Evolutionary conservation across 2,888 invertebrate species (phyloP).

Genomic region (Lottia gigantea): DNA sequence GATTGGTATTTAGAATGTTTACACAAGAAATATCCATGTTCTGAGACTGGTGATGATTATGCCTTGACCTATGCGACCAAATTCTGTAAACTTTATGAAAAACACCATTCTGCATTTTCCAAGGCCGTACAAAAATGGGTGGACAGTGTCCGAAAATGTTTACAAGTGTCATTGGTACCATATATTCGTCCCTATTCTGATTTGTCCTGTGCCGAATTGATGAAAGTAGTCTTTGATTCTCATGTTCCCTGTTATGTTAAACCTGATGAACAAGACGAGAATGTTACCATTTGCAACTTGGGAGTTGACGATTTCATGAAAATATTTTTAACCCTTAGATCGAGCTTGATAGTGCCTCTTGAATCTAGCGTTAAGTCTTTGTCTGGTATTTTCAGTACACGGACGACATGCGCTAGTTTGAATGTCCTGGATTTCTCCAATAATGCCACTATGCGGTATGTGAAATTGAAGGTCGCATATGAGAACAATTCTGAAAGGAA

Average conservation of each 20-base stretch:
- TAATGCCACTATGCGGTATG: no score
- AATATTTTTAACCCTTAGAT: no score
- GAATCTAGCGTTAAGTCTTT: no score
- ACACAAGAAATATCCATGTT: conserved; percentile 18
- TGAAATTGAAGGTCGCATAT: no score
- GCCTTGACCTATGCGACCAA: conserved; percentile 26
- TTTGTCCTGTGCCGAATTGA: conserved; percentile 22
- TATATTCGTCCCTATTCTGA: conserved; percentile 21
- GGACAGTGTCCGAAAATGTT: conserved; percentile 29
- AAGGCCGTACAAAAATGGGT: conserved; percentile 25
- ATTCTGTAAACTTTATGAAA: conserved; percentile 28
- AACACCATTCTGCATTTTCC: conserved; percentile 19
- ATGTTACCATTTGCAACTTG: no score
- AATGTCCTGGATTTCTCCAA: no score
- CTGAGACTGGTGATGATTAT: conserved; percentile 15
- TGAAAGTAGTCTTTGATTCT: conserved; percentile 19
- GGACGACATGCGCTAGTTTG: no score
- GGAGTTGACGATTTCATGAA: no score
- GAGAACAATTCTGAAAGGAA: no score
- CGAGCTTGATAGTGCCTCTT: no score
- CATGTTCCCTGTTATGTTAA: conserved; percentile 24
- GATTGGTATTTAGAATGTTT: conserved; percentile 28
- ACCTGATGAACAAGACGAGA: not conserved
- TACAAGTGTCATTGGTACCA: conserved; percentile 31
- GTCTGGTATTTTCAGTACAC: no score